Evolutionary conservation across 2,797 vertebrate genomes (phyloP), one percentile per base, ranked within the genome.

Genomic region (Antrozous pallidus): DNA sequence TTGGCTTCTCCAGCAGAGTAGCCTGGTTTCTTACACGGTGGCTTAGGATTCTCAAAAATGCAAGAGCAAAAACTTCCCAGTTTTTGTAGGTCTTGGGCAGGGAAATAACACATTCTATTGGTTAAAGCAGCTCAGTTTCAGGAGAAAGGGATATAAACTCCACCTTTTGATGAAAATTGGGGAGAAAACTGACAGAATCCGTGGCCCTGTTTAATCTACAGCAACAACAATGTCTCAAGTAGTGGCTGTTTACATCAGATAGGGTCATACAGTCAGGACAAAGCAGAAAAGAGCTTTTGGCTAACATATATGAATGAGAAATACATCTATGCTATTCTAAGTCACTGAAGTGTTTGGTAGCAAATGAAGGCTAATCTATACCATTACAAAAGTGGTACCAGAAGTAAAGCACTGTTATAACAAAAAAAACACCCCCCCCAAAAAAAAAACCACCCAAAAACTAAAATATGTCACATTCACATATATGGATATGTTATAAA

Each of bases 71-170:
- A 54, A 26, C 28, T 36, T 86, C 24, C 17, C 51, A 54, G 33
- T 77, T n/a, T 85, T 82, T 80, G 5, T 47, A 88, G 78, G 51
- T 71, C 75, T 91, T 54, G 49, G 20, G 22, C 22, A 38, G 88
- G 82, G 63, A 90, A 61, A 45, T 70, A 67, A 73, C 40, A 80
- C 40, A 49, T 73, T 81, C 28, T 56, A 0, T 42, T 87, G 36
- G 42, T 74, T 58, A 69, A 90, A 92, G n/a, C 33, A 51, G 78
- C 54, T 92, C 69, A 85, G 3, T 88, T 81, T 94, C 61, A 91
- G 90, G 51, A 22, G 8, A 14, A 51, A 14, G 67, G 8, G n/a
- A 73, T 89, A 82, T 42, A 88, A 93, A 77, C 10, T 75, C 33
- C 2, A 75, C 49, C 33, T 75, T 40, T 45, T 71, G 38, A 33